A percentile compares a stretch with the other conserved stretches of the same genome.
phyloP scores from a whole-genome alignment of 2,113 vertebrate species.

The Pipa parva region DNA sequence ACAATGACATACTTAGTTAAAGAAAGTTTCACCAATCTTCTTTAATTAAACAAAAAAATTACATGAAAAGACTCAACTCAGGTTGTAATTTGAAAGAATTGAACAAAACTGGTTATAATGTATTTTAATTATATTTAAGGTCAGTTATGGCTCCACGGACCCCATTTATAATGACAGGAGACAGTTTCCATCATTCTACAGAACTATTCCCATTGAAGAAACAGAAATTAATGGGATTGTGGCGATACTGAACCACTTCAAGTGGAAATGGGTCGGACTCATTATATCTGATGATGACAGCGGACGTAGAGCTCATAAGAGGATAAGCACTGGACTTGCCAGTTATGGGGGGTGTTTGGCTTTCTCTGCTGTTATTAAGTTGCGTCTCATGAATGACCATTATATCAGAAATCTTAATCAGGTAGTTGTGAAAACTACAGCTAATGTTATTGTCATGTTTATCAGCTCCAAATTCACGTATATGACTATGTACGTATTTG shows the following conservation, averaged over 20 bases:
- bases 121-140: too few relatives aligned
- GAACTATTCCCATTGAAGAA: background rate
- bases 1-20: too few relatives aligned
- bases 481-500: background rate
- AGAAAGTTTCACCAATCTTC: too few relatives aligned
- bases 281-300: slow-evolving; percentile 6
- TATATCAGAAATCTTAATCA: background rate
- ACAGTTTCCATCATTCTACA: too few relatives aligned
- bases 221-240: background rate
- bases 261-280: slow-evolving; percentile 24
- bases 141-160: too few relatives aligned
- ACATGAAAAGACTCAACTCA: too few relatives aligned
- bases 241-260: slow-evolving; percentile 10
- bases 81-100: too few relatives aligned
- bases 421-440: background rate
- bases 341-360: background rate
- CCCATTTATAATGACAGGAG: too few relatives aligned
- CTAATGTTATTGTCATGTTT: background rate
- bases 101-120: too few relatives aligned
- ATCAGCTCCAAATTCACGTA: background rate
- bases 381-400: background rate
- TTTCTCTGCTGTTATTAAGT: background rate
- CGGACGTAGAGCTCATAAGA: background rate
- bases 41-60: too few relatives aligned
- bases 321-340: background rate